phyloP scores from a whole-genome alignment of 1,140 invertebrate species.

The Lepidurus apus region DNA sequence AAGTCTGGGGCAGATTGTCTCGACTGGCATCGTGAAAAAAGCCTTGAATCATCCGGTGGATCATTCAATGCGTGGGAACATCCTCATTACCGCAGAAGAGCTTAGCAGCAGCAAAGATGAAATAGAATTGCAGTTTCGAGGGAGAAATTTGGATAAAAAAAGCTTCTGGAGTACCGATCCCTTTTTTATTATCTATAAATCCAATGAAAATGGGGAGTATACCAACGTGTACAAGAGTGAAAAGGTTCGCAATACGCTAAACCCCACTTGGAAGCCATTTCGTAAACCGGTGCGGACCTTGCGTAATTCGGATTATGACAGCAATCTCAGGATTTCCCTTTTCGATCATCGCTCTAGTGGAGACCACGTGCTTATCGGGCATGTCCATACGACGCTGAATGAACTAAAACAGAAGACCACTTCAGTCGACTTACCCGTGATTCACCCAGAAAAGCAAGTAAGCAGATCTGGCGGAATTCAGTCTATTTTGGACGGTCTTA shows the following conservation, averaged over 20 bases:
- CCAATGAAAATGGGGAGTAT: conserved; percentile 37
- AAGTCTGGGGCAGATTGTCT: conserved; percentile 51
- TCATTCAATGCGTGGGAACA: conserved; percentile 23
- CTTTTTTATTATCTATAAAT: conserved; percentile 25
- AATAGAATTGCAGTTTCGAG: conserved; percentile 28
- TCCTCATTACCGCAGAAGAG: conserved; percentile 30
- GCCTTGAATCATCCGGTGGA: neutral
- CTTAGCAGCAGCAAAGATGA: conserved; percentile 28
- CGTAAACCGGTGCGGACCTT: conserved; percentile 22
- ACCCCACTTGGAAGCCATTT: conserved; percentile 25
- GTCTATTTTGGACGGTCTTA: neutral
- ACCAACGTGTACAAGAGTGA: conserved; percentile 18
- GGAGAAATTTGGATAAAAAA: conserved; percentile 25
- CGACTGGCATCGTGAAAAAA: conserved; percentile 37
- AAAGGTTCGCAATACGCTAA: neutral
- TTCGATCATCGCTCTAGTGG: conserved; percentile 24
- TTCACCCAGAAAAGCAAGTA: conserved; percentile 40
- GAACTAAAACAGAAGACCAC: conserved; percentile 39
- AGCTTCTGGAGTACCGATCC: conserved; percentile 28
- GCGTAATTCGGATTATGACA: conserved; percentile 14
- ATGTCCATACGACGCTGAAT: conserved; percentile 5
- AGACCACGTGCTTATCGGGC: conserved; percentile 27
- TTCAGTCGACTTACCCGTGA: conserved; percentile 34
- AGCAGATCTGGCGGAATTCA: conserved; percentile 19
- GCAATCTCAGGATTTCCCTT: neutral